Conservation (phyloP, 2,797 vertebrate species). For the Enteromius paludinosus region DNA sequence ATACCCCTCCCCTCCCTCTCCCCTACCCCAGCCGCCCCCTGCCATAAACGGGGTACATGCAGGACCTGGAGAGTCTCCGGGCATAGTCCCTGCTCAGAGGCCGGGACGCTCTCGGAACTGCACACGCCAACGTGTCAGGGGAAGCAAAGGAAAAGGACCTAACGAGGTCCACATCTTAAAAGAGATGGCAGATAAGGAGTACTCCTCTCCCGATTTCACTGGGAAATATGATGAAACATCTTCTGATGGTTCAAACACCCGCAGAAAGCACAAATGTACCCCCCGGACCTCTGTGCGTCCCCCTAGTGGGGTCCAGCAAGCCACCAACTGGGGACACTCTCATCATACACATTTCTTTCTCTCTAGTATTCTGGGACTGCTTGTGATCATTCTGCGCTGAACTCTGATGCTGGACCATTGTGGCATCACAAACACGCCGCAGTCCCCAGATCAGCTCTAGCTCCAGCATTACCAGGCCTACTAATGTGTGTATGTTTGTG, state of each 20-base stretch:
- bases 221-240: conserved; percentile 89
- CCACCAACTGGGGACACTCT: conserved; percentile 80
- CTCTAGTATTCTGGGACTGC: conserved; percentile 75
- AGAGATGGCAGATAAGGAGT: conserved; percentile 85
- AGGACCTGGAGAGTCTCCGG: conserved; percentile 76
- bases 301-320: conserved; percentile 96
- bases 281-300: conserved; percentile 90
- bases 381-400: conserved; percentile 88
- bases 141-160: conserved; percentile 80
- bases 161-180: conserved; percentile 85
- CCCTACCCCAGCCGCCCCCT: conserved; percentile 71
- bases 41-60: conserved; percentile 69
- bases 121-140: conserved; percentile 87
- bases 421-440: conserved; percentile 65
- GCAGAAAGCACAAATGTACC: conserved; percentile 93
- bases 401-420: conserved; percentile 59
- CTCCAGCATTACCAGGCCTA: conserved; percentile 82
- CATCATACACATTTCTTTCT: conserved; percentile 66
- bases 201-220: conserved; percentile 88
- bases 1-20: conserved; percentile 66
- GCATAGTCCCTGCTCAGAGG: conserved; percentile 78
- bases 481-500: conserved; percentile 71
- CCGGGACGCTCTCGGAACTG: conserved; percentile 89
- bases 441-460: conserved; percentile 74
- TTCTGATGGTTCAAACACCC: conserved; percentile 81